Base-by-base conservation (phyloP, 2,113 vertebrate genomes). In the Toxotes chatareus region DNA sequence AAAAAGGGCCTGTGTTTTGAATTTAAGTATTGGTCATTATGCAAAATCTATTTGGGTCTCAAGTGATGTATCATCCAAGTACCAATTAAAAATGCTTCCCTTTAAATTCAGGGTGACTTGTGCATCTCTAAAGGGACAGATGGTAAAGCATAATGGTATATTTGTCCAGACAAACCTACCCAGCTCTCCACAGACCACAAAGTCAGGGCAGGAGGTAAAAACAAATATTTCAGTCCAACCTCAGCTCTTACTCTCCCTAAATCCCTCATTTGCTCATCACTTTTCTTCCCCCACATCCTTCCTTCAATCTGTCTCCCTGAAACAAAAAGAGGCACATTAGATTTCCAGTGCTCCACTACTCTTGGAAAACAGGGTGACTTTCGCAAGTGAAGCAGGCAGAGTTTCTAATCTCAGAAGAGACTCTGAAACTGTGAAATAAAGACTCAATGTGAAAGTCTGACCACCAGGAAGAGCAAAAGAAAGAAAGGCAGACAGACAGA, bases 51-150 rank as follows among this genome's bases (percentile, higher is more conserved):
- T 89, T 82, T 78, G 60, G 60, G 69, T 89, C 81, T 59, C 84
- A 81, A 68, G 79, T 87, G 88, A 88, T 84, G 59, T 70, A 77
- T 90, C 82, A 86, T 79, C 72, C 82, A 86, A 78, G 44, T 64
- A 76, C 65, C 78, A 93, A 89, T 93, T 88, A 91, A 90, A 27
- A 93, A 91, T 86, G 55, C 3, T 81, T 86, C 71, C 83, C 73
- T 83, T 82, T 75, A 74, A 83, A 84, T 86, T 68, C 57, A 70
- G 62, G 71, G 51, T 75, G 80, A 83, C 65, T 86, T 89, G 53
- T 88, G 36, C 60, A 79, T 85, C 62, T 89, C 53, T 83, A 70
- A 83, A 82, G 73, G 80, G 88, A 82, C 91, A 92, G 88, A 92
- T 93, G 89, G 86, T 86, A 76, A 85, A 82, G 67, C 75, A 77